Evolutionary conservation across 2,113 vertebrate genomes (phyloP).

Genomic region (Chunga burmeisteri): DNA sequence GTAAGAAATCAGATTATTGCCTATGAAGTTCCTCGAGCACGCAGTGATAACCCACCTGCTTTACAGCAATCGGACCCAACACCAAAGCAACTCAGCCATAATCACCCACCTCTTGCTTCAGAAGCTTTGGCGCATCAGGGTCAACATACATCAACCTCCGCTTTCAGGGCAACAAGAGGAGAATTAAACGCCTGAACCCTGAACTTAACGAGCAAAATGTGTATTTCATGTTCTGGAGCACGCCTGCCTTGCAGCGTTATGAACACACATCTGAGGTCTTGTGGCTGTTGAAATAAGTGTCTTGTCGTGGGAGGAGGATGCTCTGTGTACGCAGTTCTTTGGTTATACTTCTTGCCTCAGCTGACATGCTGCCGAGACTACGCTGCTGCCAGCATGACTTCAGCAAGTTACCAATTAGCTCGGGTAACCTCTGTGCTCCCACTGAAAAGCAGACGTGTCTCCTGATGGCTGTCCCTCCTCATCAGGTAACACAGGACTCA

Average conservation of each 20-base stretch:
- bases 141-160: not conserved
- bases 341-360: not conserved
- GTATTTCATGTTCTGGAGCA: not conserved
- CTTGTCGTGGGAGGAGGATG: rapidly evolving
- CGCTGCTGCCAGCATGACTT: not conserved
- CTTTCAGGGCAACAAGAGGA: not conserved
- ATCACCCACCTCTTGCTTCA: not conserved
- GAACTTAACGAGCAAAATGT: not conserved
- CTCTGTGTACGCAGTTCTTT: not conserved
- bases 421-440: not conserved
- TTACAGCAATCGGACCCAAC: not conserved
- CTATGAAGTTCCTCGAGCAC: not conserved
- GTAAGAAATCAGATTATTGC: too few relatives aligned
- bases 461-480: not conserved
- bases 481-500: not conserved
- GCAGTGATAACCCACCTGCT: not conserved
- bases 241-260: rapidly evolving
- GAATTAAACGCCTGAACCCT: not conserved
- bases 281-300: not conserved
- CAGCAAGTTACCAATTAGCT: not conserved
- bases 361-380: not conserved
- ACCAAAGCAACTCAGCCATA: not conserved
- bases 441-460: not conserved
- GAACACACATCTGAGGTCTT: not conserved
- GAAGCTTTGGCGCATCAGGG: not conserved